phyloP scores from a whole-genome alignment of 2,113 vertebrate genomes.

The Atlantisia rogersi region DNA sequence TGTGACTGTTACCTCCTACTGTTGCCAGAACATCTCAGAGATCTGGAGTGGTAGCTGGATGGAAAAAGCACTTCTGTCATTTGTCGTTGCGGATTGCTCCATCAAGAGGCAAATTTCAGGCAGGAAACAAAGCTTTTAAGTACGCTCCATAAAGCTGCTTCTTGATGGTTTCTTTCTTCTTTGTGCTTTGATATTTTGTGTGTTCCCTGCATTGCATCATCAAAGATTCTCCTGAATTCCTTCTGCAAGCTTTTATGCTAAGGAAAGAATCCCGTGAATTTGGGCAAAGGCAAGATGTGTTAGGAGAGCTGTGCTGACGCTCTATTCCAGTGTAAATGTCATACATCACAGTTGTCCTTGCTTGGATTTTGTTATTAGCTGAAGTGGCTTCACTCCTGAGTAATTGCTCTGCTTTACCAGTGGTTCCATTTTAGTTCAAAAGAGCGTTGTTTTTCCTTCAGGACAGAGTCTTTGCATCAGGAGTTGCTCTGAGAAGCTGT shows the following conservation, averaged over 20 bases:
- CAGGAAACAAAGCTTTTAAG: neutral
- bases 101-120: neutral
- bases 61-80: neutral
- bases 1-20: neutral
- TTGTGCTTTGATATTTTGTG: neutral
- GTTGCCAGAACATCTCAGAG: neutral
- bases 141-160: rapidly evolving
- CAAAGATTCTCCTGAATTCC: neutral
- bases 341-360: neutral
- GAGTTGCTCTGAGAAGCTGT: neutral
- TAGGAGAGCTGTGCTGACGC: neutral
- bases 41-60: neutral
- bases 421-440: neutral
- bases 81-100: neutral
- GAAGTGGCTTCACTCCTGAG: neutral
- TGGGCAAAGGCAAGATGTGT: neutral
- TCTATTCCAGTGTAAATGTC: neutral
- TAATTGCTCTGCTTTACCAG: neutral
- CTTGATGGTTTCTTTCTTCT: neutral
- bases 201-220: neutral
- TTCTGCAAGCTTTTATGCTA: neutral
- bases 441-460: neutral
- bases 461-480: neutral
- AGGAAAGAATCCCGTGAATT: neutral
- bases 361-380: neutral